Percentiles rank a stretch among this genome's conserved stretches.
Evolutionary conservation across 2,888 invertebrate species (phyloP).

Genomic region (Drosophila pegasa): DNA sequence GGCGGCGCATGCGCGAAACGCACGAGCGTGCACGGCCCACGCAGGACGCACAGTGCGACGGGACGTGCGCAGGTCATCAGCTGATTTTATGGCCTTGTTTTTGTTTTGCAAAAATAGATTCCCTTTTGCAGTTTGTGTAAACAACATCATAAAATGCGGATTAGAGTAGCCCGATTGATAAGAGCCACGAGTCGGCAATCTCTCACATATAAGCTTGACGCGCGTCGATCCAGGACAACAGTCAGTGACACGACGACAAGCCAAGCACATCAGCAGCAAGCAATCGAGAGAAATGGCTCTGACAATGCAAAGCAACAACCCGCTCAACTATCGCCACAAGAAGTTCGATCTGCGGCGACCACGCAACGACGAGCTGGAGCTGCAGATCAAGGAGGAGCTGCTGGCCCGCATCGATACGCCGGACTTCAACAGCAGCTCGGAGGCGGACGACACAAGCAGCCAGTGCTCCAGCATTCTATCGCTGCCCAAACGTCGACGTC

Average conservation of each 20-base stretch:
- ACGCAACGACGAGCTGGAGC: slow-evolving; percentile 22
- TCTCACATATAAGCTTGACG: slow-evolving; percentile 46
- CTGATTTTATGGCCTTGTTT: slow-evolving; percentile 67
- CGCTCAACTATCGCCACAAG: slow-evolving; percentile 80
- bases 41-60: background rate
- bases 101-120: slow-evolving; percentile 61
- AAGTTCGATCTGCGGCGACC: slow-evolving; percentile 70
- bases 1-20: slow-evolving; percentile 44
- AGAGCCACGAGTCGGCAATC: slow-evolving; percentile 9
- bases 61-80: slow-evolving; percentile 30
- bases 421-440: slow-evolving; percentile 15
- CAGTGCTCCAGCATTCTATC: slow-evolving; percentile 50
- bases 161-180: slow-evolving; percentile 39
- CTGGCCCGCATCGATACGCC: slow-evolving; percentile 42
- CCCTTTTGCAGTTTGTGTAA: slow-evolving; percentile 55
- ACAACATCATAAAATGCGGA: slow-evolving; percentile 69
- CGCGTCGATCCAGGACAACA: slow-evolving; percentile 54
- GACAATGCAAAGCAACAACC: slow-evolving; percentile 55
- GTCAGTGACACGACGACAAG: slow-evolving; percentile 33
- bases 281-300: slow-evolving; percentile 19
- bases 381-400: slow-evolving; percentile 51
- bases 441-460: slow-evolving; percentile 47
- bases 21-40: background rate
- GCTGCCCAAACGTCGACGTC: slow-evolving; percentile 48
- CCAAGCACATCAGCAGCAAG: slow-evolving; percentile 20